phyloP scores from a whole-genome alignment of 2,797 vertebrate species.

The Acipenser ruthenus region DNA sequence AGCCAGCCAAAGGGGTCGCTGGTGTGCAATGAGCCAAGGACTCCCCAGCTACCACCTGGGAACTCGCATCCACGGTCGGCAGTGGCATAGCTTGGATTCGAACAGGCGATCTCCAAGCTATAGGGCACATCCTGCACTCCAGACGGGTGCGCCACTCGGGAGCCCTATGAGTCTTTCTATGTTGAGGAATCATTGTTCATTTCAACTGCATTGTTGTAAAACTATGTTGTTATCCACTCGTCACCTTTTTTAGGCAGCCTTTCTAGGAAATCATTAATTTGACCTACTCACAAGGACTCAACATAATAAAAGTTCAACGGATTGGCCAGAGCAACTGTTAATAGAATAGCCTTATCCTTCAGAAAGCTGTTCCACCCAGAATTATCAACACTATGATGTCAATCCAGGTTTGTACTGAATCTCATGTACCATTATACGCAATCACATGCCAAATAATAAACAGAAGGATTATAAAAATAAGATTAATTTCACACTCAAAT shows the following conservation, averaged over 20 bases:
- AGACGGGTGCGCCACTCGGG: no score
- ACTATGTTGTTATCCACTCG: no score
- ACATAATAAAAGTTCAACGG: slow-evolving; percentile 27
- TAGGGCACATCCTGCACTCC: no score
- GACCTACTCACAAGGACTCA: slow-evolving; percentile 27
- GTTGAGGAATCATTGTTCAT: no score
- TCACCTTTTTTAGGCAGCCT: neutral
- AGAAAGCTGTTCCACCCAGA: slow-evolving; percentile 31
- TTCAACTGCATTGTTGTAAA: no score
- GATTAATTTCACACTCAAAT: slow-evolving; percentile 31
- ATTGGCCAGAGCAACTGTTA: slow-evolving; percentile 31
- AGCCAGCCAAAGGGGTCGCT: no score
- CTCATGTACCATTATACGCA: slow-evolving; percentile 34
- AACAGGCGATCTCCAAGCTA: no score
- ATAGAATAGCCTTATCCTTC: slow-evolving; percentile 31
- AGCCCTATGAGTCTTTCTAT: no score
- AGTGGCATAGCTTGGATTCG: no score
- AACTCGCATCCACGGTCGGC: no score
- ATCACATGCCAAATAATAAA: slow-evolving; percentile 40
- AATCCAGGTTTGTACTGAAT: slow-evolving; percentile 41
- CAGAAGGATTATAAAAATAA: slow-evolving; percentile 39
- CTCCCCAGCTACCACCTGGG: no score
- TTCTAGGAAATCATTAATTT: slow-evolving; percentile 21
- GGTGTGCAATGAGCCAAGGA: no score
- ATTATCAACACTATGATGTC: slow-evolving; percentile 37